phyloP scores from a whole-genome alignment of 64 coral and sea anemone genomes.

The Porites australiensis region DNA sequence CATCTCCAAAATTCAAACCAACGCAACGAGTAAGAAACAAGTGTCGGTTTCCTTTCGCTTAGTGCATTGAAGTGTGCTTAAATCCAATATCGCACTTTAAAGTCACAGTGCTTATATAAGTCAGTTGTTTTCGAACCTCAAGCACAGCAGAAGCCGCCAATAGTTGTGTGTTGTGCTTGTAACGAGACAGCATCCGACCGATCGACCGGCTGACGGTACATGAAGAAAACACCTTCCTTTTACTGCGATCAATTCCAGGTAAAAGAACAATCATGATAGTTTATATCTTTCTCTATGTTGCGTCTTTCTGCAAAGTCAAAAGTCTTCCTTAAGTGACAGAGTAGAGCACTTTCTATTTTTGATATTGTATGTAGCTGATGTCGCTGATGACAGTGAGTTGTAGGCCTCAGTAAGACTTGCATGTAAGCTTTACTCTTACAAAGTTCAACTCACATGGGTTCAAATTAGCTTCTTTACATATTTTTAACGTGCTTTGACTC shows the following conservation, averaged over 20 bases:
- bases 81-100: not conserved
- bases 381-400: too few relatives aligned
- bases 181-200: not conserved
- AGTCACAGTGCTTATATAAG: not conserved
- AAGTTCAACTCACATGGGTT: not conserved
- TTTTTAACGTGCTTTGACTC: not conserved
- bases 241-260: too few relatives aligned
- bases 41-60: not conserved
- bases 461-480: not conserved
- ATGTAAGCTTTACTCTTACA: too few relatives aligned
- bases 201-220: not conserved
- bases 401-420: too few relatives aligned
- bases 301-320: not conserved
- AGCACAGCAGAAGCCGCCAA: not conserved
- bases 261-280: too few relatives aligned
- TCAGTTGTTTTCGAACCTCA: not conserved
- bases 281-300: too few relatives aligned
- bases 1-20: conserved; percentile 2
- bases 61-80: not conserved
- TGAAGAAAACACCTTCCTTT: not conserved
- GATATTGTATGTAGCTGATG: too few relatives aligned
- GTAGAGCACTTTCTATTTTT: too few relatives aligned
- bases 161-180: not conserved
- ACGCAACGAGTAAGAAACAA: not conserved
- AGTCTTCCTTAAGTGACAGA: too few relatives aligned